Evolutionary conservation across 2,888 invertebrate genomes (phyloP), one percentile per base, ranked within the genome.

Genomic region (Macaria notata): DNA sequence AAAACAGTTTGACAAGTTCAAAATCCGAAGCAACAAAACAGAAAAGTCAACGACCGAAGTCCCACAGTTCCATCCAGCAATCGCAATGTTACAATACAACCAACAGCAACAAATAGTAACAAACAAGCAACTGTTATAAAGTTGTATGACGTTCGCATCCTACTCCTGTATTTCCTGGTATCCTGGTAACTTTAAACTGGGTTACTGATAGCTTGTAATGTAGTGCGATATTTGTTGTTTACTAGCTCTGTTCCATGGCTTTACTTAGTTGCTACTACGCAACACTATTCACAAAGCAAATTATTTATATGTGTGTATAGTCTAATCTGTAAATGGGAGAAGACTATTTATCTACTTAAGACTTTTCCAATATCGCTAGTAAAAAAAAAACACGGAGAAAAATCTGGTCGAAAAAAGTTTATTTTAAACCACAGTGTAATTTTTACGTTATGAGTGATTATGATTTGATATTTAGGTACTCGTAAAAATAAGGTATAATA

Each of bases 121-220:
- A 64, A 58, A 54, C 54, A 59, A 63, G 61, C 61, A 66, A 70
- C 71, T 66, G 66, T 68, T 68, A 70, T 64, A 62, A 63, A 81
- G 79, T 81, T 79, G 69, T 75, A 73, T 57, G 61, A 49, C 57
- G 59, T 53, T 39, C 45, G 59, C 71, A 79, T 84, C 84, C 85
- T 81, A 80, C 78, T 80, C 78, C 81, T 81, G 79, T 56, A 74
- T 72, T 83, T 87, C 86, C 86, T 81, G 83, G 67, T 69, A 64
- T 68, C 73, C 70, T 70, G 66, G 69, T 71, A 62, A 71, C 72
- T 75, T 75, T 55, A 59, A 73, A 76, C 74, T 74, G 57, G 76
- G 75, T 76, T 75, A 76, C 69, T 65, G 65, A 65, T 70, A 68
- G 70, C 53, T 44, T 31, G 44, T 39, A 19, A 41, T 9, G 33